Base-by-base conservation (phyloP, 2,797 vertebrate species). In the Macropodus opercularis region DNA sequence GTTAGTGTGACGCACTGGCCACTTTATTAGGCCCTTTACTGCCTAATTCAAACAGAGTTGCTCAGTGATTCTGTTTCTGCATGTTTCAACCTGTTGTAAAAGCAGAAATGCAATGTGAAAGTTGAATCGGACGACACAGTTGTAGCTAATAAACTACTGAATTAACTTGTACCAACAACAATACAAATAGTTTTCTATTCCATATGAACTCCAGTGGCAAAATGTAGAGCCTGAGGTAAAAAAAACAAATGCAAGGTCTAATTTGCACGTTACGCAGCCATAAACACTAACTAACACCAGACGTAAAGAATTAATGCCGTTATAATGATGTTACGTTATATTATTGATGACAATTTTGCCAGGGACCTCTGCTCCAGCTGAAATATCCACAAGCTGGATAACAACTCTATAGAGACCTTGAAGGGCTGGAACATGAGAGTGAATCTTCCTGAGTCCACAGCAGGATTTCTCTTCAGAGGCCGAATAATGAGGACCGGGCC, bases 401-500 rank as follows among this genome's bases (percentile, higher is more conserved):
- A 60, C 27, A 49, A 76, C 72, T 57, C 68, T 64, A 38, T 31
- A 60, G 70, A 38, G 74, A 70, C 43, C 72, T 63, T 19, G 36
- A 70, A 46, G 55, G 72, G 55, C 35, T 60, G 32, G 18, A 76
- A 44, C 51, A 69, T 49, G 69, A 60, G 47, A 49, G 50, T 52
- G 66, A 66, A 65, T 75, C 75, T 72, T 72, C 57, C 62, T 1
- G 67, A 74, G 59, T 64, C 35, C 13, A 4, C 51, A 62, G 76
- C 59, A 64, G 68, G 70, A 69, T 63, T 77, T 78, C 62, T 75
- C 58, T 75, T 68, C 68, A 58, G 63, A 81, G 75, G 48, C 44
- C 73, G 65, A 85, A 83, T 86, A 85, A 87, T 81, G 68, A 85
- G 53, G 55, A 15, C 17, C 18, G 6, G 55, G 48, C 44, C 36